Evolutionary conservation across 2,888 invertebrate species (phyloP).

Genomic region (Fragum fragum): DNA sequence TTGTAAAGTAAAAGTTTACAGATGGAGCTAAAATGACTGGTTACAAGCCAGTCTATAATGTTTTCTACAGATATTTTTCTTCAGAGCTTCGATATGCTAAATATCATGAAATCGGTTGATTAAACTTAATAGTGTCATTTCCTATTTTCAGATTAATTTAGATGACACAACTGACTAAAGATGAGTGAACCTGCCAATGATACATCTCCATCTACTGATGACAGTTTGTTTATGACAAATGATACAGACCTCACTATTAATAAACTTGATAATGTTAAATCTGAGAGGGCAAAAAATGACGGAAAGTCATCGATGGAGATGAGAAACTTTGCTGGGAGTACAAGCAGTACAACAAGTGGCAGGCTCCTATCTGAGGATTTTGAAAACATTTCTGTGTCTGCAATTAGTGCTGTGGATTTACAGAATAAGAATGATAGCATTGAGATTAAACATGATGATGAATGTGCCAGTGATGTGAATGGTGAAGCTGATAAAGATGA

Average conservation of each 20-base stretch:
- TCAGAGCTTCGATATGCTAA: too few species aligned
- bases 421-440: background rate
- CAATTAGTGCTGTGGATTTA: constrained; percentile 9
- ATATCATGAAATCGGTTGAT: too few species aligned
- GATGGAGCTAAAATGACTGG: too few species aligned
- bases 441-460: background rate
- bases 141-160: constrained; percentile 1
- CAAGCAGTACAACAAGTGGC: constrained; percentile 6
- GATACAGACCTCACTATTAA: background rate
- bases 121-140: too few species aligned
- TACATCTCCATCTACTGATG: background rate
- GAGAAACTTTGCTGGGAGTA: constrained; percentile 22
- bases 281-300: background rate
- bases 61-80: too few species aligned
- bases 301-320: background rate
- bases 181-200: background rate
- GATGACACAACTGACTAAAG: background rate
- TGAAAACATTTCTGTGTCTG: constrained; percentile 43
- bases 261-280: background rate
- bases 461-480: background rate
- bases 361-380: constrained; percentile 41
- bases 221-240: background rate
- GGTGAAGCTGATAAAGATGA: background rate
- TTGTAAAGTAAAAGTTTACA: too few species aligned
- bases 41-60: too few species aligned